A percentile compares a stretch with the other conserved stretches of the same genome.
phyloP scores from a whole-genome alignment of 2,888 invertebrate genomes.

The Dicyrtoma fusca region DNA sequence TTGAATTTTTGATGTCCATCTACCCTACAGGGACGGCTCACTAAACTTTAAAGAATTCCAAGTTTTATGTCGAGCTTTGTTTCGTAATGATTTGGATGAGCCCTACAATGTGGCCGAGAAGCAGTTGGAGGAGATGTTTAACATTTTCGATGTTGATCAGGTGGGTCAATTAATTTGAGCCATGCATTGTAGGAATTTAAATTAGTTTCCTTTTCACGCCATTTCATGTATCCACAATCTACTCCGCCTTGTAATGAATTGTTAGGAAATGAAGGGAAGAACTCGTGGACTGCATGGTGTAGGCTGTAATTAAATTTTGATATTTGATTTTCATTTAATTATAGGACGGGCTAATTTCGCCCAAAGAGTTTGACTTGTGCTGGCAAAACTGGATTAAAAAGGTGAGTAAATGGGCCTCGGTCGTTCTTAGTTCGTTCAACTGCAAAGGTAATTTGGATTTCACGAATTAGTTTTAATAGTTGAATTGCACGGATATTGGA shows the following conservation, averaged over 20 bases:
- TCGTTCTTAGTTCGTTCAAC: not conserved
- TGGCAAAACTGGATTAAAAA: slow-evolving; percentile 92
- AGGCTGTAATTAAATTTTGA: no score
- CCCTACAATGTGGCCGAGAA: slow-evolving; percentile 76
- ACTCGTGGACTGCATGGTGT: not conserved
- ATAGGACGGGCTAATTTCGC: slow-evolving; percentile 65
- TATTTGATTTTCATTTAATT: slow-evolving; percentile 6
- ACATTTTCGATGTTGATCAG: slow-evolving; percentile 76
- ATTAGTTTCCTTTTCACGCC: not conserved
- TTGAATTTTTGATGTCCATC: slow-evolving; percentile 6
- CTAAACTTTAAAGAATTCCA: slow-evolving; percentile 77
- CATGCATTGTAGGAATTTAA: not conserved
- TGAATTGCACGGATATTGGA: no score
- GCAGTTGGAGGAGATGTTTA: slow-evolving; percentile 74
- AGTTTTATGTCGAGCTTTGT: slow-evolving; percentile 79
- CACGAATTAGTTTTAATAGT: no score
- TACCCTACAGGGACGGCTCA: slow-evolving; percentile 71
- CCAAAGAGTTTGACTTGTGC: slow-evolving; percentile 80
- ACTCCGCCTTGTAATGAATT: not conserved
- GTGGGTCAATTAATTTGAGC: slow-evolving; percentile 53
- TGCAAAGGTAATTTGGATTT: not conserved
- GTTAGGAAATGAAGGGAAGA: not conserved
- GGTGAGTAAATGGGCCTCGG: slow-evolving; percentile 60
- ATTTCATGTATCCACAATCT: no score
- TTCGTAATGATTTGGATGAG: slow-evolving; percentile 82